Percentiles rank a stretch among this genome's conserved stretches.
These are phyloP conservation scores for Onthophagus sagittarius DNA, from an alignment of 2,888 invertebrate species.

Conservation along the genomic window DNA sequence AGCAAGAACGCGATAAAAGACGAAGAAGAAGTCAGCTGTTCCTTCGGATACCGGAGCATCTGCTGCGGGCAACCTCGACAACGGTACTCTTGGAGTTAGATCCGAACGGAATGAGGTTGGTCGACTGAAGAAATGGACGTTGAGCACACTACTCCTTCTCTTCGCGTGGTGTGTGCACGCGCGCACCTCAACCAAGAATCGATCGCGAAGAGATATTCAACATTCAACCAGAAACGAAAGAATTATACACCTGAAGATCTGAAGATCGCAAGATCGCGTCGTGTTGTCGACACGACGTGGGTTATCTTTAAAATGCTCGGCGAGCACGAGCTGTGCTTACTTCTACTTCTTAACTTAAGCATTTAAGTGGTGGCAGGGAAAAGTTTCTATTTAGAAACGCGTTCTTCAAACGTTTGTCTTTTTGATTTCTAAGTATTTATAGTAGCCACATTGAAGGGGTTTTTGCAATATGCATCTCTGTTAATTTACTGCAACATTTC, in stretches of 20 bases:
- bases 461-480: too few relatives aligned
- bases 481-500: too few relatives aligned
- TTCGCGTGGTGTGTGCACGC: neutral
- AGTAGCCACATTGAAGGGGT: too few relatives aligned
- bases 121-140: slow-evolving; percentile 37
- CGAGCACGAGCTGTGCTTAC: neutral
- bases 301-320: neutral
- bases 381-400: neutral
- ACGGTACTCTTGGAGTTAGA: slow-evolving; percentile 38
- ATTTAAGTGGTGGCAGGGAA: neutral
- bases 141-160: slow-evolving; percentile 33
- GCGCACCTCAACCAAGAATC: neutral
- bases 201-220: neutral
- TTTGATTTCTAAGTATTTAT: neutral
- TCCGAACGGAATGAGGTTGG: slow-evolving; percentile 43
- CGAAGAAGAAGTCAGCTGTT: slow-evolving; percentile 28
- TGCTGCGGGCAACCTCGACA: slow-evolving; percentile 34
- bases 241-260: neutral
- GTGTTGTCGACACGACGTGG: neutral
- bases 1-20: slow-evolving; percentile 11
- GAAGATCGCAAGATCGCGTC: neutral
- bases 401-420: neutral
- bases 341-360: neutral
- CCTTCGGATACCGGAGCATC: slow-evolving; percentile 29
- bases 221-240: neutral